Evolutionary conservation across 2,797 vertebrate species (phyloP), one percentile per base, ranked within the genome.

Genomic region (Sciaenops ocellatus): DNA sequence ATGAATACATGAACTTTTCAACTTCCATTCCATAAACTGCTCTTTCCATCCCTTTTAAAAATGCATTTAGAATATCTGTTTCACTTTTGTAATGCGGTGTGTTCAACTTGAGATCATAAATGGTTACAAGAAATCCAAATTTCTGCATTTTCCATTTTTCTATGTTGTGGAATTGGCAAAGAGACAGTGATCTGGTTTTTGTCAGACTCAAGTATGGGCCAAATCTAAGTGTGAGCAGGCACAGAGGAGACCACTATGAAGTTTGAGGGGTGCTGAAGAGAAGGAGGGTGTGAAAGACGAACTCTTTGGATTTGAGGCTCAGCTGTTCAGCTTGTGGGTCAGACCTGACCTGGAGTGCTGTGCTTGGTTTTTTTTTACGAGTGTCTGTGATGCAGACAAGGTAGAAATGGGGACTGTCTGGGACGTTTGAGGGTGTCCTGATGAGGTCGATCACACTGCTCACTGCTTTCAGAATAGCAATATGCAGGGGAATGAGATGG

Each of bases 131-230:
- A n/a, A 57, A 54, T 75, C 83, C 56, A 60, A 7, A 69, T 66
- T 82, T 80, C 64, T 71, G 38, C 56, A 44, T 47, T 85, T 89
- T 83, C 79, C 68, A 76, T 81, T 64, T 80, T 87, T 91, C 82
- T 82, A 12, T 73, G 66, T 68, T 87, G 76, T 74, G 46, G 64
- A 55, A 28, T 55, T 69, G 63, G 76, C 80, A 79, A 81, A 84
- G 46, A 83, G 47, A 83, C 61, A 59, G 55, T 54, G 56, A 73
- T 83, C 87, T 87, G 89, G 47, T 85, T 92, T 89, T 82, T 78
- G 70, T 87, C 76, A 78, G 75, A 74, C 76, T 68, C 73, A 67
- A 54, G 75, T 67, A 69, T 13, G 17, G 57, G 57, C 41, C 16
- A 67, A 76, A 74, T 82, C 60, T 57, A 76, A 69, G 74, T 51